Conservation (phyloP, 2,797 vertebrate genomes). For the Chrosomus eos region DNA sequence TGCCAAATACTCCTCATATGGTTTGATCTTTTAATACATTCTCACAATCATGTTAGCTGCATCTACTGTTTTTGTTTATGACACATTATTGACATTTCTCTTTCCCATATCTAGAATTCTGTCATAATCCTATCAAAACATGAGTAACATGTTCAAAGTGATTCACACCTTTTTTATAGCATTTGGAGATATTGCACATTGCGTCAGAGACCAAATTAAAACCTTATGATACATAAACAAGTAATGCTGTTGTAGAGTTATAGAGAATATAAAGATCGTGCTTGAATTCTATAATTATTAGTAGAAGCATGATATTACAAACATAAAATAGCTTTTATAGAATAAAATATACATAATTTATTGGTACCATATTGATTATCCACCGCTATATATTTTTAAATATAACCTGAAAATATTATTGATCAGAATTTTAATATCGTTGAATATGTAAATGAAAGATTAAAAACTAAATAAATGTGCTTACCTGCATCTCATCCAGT, state of each 20-base stretch:
- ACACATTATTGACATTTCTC: constrained; percentile 24
- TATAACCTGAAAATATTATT: not conserved
- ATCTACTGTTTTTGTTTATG: constrained; percentile 28
- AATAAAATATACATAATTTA: not conserved
- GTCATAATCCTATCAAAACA: constrained; percentile 26
- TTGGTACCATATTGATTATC: not conserved
- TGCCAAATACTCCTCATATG: not conserved
- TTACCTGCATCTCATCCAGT: constrained; percentile 90
- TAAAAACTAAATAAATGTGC: not conserved
- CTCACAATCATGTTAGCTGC: constrained; percentile 15
- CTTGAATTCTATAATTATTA: not conserved
- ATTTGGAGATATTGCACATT: not conserved
- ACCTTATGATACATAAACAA: not conserved
- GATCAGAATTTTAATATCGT: not conserved
- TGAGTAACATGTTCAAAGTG: not conserved
- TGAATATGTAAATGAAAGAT: not conserved
- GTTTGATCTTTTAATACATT: constrained; percentile 36
- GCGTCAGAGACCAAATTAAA: not conserved
- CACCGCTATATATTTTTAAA: not conserved
- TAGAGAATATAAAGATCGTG: not conserved
- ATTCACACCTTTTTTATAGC: not conserved
- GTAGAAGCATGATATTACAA: not conserved
- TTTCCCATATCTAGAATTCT: constrained; percentile 9
- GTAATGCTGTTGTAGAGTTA: not conserved
- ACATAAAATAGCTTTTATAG: not conserved